Conservation (phyloP, 1,140 invertebrate species). For the Panonychus citri region DNA sequence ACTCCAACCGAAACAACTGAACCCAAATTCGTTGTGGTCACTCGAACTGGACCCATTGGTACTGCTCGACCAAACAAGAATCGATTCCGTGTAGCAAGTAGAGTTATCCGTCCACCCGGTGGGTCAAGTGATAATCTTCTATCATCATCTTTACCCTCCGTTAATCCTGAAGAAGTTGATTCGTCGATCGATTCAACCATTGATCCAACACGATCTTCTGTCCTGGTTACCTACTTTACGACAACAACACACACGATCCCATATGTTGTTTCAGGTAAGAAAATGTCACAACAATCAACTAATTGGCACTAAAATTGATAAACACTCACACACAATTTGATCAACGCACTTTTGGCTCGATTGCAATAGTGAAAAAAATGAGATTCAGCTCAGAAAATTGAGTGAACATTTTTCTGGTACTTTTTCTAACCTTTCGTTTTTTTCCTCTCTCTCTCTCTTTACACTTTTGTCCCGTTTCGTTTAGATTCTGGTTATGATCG, state of each 20-base stretch:
- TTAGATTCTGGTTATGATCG: conserved; percentile 1
- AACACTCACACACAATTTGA: no score
- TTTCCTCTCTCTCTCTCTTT: no score
- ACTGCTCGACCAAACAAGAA: not conserved
- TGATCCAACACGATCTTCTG: conserved; percentile 6
- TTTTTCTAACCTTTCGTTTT: no score
- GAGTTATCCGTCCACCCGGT: not conserved
- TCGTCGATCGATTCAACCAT: conserved; percentile 10
- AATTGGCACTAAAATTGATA: no score
- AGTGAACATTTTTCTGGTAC: no score
- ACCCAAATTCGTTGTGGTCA: conserved; percentile 14
- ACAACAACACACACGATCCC: conserved; percentile 17
- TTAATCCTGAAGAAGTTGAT: not conserved
- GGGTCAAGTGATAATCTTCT: not conserved
- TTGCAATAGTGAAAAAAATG: no score
- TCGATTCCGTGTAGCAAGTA: not conserved
- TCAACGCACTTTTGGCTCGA: no score
- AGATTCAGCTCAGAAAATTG: no score
- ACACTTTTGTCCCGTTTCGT: no score
- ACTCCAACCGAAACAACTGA: conserved; percentile 9
- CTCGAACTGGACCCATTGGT: conserved; percentile 10
- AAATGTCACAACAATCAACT: no score
- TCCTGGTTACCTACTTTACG: conserved; percentile 14
- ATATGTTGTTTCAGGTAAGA: conserved; percentile 6
- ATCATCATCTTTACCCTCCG: not conserved